Conservation (phyloP, 2,888 invertebrate genomes). For the Cordilura impudica region DNA sequence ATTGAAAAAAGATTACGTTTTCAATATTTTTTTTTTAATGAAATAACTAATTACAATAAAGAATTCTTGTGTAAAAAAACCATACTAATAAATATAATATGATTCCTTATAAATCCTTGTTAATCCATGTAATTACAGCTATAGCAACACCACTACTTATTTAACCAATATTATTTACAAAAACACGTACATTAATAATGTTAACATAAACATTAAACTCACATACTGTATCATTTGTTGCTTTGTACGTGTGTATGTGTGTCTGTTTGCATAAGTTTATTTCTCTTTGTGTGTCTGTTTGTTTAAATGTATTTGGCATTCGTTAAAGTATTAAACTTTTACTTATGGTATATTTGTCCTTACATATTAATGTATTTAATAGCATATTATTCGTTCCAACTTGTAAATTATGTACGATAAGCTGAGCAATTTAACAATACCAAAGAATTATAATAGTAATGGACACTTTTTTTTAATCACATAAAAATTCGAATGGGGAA, state of each 20-base stretch:
- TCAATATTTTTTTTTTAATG: no score
- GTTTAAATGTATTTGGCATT: constrained; percentile 32
- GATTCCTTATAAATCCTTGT: constrained; percentile 59
- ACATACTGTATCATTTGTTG: constrained; percentile 20
- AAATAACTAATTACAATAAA: no score
- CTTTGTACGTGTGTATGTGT: neutral
- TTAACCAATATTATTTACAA: constrained; percentile 38
- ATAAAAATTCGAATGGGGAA: neutral
- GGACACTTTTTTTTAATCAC: constrained; percentile 51
- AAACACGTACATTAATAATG: constrained; percentile 37
- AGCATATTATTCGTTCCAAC: constrained; percentile 25
- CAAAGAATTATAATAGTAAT: constrained; percentile 48
- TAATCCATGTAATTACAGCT: constrained; percentile 63
- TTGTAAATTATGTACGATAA: constrained; percentile 53
- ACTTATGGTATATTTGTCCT: neutral
- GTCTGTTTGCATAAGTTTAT: neutral
- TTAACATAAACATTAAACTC: constrained; percentile 43
- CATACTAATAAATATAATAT: constrained; percentile 25
- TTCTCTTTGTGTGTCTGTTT: neutral
- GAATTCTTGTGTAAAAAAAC: no score
- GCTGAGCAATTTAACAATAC: constrained; percentile 58
- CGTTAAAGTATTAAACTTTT: constrained; percentile 38
- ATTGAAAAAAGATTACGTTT: no score
- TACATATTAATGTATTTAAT: neutral
- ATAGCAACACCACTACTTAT: constrained; percentile 40